Conservation (phyloP, 1,140 invertebrate genomes). For the Druon quercuslanigerum region DNA sequence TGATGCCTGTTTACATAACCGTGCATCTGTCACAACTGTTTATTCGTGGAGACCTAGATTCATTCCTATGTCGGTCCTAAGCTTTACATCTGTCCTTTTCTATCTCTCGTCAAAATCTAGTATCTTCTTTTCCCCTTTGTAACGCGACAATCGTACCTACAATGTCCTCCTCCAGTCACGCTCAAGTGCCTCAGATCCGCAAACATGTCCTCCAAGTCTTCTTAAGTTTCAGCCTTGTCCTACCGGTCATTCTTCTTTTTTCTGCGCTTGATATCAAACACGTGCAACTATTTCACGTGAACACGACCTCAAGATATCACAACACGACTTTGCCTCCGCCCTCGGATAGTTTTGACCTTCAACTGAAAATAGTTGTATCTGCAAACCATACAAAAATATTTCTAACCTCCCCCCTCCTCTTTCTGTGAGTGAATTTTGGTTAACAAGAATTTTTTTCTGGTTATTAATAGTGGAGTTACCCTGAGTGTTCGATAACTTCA, state of each 20-base stretch:
- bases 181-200: conserved; percentile 58
- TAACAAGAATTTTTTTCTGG: too few species aligned
- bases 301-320: too few species aligned
- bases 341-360: too few species aligned
- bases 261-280: not conserved
- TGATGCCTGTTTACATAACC: conserved; percentile 64
- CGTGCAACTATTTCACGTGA: too few species aligned
- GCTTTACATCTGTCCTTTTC: conserved; percentile 45
- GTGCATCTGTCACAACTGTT: conserved; percentile 69
- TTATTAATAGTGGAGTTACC: too few species aligned
- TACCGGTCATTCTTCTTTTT: not conserved
- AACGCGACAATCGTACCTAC: conserved; percentile 50
- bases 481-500: too few species aligned
- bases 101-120: conserved; percentile 25
- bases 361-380: too few species aligned
- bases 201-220: conserved; percentile 44
- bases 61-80: conserved; percentile 50
- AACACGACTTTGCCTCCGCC: too few species aligned
- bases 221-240: not conserved
- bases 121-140: conserved; percentile 49
- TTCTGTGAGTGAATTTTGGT: too few species aligned
- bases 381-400: too few species aligned
- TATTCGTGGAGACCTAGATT: conserved; percentile 56
- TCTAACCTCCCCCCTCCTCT: too few species aligned
- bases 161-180: conserved; percentile 48